A percentile compares a stretch with the other conserved stretches of the same genome.
phyloP scores from a whole-genome alignment of 2,113 vertebrate species.

The Stegastes partitus region DNA sequence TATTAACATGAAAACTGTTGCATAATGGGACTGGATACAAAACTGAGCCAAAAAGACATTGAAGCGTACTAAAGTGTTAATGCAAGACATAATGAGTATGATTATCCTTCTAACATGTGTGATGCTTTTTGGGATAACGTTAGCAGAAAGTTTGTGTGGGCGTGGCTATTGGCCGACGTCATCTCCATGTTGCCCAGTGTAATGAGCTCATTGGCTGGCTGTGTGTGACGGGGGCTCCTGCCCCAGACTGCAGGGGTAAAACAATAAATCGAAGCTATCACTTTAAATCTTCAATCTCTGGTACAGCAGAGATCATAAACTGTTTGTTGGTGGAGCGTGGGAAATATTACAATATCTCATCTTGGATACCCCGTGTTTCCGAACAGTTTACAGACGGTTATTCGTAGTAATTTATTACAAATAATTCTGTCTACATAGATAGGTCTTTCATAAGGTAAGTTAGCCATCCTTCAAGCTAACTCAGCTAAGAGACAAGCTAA shows the following conservation, averaged over 20 bases:
- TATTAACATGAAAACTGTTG: too few species aligned
- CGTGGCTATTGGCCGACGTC: constrained; percentile 49
- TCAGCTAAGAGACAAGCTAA: constrained; percentile 45
- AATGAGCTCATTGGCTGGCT: constrained; percentile 76
- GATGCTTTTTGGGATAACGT: background rate
- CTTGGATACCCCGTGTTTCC: constrained; percentile 53
- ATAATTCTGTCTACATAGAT: constrained; percentile 78
- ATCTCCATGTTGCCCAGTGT: constrained; percentile 67
- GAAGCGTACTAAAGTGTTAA: too few species aligned
- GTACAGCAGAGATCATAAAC: constrained; percentile 75
- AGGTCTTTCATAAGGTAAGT: constrained; percentile 84
- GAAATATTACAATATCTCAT: constrained; percentile 43
- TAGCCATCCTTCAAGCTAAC: constrained; percentile 39
- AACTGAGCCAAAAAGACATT: too few species aligned
- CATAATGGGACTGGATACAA: too few species aligned
- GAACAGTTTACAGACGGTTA: constrained; percentile 32
- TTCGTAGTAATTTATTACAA: constrained; percentile 60
- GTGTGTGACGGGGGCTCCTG: constrained; percentile 75
- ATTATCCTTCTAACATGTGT: background rate
- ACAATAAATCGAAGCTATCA: constrained; percentile 83
- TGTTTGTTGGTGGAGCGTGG: constrained; percentile 47
- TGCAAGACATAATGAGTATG: too few species aligned
- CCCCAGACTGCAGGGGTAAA: constrained; percentile 81
- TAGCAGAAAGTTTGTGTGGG: constrained; percentile 38
- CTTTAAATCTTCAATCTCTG: constrained; percentile 83